Evolutionary conservation across 2,113 vertebrate species (phyloP).

Genomic region (Rhinolophus sinicus): DNA sequence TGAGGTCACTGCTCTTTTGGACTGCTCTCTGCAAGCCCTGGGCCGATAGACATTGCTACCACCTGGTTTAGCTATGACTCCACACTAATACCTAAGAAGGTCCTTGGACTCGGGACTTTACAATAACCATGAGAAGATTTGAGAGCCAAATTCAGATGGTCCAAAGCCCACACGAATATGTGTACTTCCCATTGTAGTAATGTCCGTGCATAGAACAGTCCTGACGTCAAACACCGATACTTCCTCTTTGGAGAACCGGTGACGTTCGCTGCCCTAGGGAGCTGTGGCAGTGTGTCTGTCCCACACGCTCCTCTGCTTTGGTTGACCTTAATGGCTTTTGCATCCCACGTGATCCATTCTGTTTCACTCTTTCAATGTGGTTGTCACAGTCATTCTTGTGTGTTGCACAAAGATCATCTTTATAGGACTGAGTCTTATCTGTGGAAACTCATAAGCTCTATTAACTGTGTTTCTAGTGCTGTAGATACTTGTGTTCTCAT

Average conservation of each 20-base stretch:
- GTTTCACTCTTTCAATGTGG: neutral
- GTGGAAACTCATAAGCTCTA: neutral
- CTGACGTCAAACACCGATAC: neutral
- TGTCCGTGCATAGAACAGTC: accelerated
- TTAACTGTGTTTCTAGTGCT: neutral
- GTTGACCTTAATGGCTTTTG: neutral
- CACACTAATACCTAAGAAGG: neutral
- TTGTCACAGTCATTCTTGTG: neutral
- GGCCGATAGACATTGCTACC: neutral
- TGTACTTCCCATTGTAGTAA: too few relatives aligned
- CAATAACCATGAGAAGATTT: neutral
- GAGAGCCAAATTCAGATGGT: neutral
- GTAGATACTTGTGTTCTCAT: neutral
- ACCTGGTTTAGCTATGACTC: neutral
- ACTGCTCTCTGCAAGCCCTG: neutral
- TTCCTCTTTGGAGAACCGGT: neutral
- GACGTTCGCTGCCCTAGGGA: neutral
- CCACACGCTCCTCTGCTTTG: neutral
- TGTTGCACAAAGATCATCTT: neutral
- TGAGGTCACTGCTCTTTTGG: neutral
- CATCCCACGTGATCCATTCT: accelerated
- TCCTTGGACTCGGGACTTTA: neutral
- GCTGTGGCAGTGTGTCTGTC: too few relatives aligned
- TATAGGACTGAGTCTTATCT: neutral
- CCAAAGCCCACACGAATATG: neutral